Base-by-base conservation (phyloP, 2,888 invertebrate genomes). In the Smittia aterrima region DNA sequence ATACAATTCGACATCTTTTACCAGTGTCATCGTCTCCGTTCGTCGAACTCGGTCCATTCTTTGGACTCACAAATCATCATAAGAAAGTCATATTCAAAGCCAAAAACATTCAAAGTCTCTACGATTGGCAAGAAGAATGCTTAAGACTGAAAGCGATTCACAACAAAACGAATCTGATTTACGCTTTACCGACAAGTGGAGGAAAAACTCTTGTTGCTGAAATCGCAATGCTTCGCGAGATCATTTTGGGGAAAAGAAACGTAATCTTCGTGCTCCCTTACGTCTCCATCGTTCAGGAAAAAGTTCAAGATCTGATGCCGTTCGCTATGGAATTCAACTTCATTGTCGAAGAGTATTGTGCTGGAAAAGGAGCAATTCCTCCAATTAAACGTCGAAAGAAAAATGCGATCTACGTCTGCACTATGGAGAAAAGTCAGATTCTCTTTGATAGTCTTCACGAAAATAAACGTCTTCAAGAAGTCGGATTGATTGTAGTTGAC, bases 161-260 rank as follows among this genome's bases (percentile, higher is more conserved):
- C 75, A 82, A 87, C 11, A 87, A 90, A 53, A 86, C 85, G 76
- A 98, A 98, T 84, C 85, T 98, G 58, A 90, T 98, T 75, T 95
- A 97, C 80, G 93, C 95, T 0, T 82, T 98, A 54, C 98, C 98
- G 0, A 98, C 98, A 0, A 96, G 97, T 80, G 98, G 98, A 0
- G 98, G 98, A 0, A 98, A 98, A 85, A 98, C 98, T 0, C 84
- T 98, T 27, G 96, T 98, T 11, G 97, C 98, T 0, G 98, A 98
- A 83, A 92, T 98, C 75, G 85, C 98, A 66, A 95, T 98, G 86
- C 83, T 98, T 18, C 85, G 90, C 58, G 95, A 97, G 84, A 84
- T 98, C 4, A 82, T 97, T 9, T 90, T 92, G 77, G 86, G 89
- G 73, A 89, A 90, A 79, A 90, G 87, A 78, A 94, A 96, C 86